These are phyloP conservation scores for Carettochelys insculpta DNA, from an alignment of 2,113 vertebrate species.

Conservation along the genomic window DNA sequence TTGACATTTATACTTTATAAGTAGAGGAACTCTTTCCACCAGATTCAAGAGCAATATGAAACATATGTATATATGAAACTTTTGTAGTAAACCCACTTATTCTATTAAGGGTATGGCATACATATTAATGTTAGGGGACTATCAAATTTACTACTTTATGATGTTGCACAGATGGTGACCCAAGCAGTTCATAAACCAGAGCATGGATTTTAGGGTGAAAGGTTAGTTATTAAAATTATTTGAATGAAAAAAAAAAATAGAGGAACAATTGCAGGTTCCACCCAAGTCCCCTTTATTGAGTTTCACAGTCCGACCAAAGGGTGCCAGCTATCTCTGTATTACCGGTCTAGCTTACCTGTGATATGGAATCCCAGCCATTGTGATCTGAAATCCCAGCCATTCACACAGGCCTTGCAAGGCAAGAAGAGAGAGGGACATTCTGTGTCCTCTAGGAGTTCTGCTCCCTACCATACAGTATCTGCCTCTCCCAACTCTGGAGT, in stretches of 20 bases:
- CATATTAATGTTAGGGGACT: not conserved
- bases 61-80: not conserved
- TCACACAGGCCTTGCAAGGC: fast-evolving
- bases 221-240: not conserved
- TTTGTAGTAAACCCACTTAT: not conserved
- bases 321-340: not conserved
- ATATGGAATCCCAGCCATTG: not conserved
- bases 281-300: not conserved
- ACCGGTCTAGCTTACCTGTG: not conserved
- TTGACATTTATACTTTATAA: fast-evolving
- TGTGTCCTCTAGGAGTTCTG: not conserved
- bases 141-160: not conserved
- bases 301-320: not conserved
- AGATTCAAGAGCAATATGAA: not conserved
- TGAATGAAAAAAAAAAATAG: not conserved
- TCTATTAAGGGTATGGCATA: not conserved
- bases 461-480: not conserved
- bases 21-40: not conserved
- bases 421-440: not conserved
- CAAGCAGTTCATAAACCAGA: not conserved
- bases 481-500: fast-evolving
- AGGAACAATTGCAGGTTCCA: not conserved
- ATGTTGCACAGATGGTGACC: not conserved
- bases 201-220: not conserved
- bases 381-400: not conserved